A percentile compares a stretch with the other conserved stretches of the same genome.
Conservation (phyloP, 2,113 vertebrate species). For the Aphyosemion australe region DNA sequence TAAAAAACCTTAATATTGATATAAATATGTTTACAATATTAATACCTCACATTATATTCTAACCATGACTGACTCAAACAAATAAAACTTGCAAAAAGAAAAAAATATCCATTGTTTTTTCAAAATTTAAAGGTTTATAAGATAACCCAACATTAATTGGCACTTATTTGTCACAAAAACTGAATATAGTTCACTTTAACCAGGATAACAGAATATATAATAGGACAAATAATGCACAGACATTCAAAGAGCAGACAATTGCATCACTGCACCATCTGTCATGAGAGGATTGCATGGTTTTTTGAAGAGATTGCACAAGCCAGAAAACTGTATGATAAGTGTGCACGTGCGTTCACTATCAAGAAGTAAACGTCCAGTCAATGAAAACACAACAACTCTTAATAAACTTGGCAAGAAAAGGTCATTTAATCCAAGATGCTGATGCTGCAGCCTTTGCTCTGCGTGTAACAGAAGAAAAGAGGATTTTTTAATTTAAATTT, state of each 20-base stretch:
- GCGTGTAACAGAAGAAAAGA: constrained; percentile 43
- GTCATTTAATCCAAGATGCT: constrained; percentile 33
- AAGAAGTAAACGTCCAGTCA: constrained; percentile 30
- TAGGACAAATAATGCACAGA: constrained; percentile 14
- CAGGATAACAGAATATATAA: background rate
- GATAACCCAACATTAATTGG: too few relatives aligned
- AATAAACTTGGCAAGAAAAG: constrained; percentile 43
- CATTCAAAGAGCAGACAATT: constrained; percentile 21
- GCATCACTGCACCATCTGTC: constrained; percentile 35
- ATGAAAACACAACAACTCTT: constrained; percentile 14
- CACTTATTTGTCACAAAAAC: too few relatives aligned
- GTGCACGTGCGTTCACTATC: constrained; percentile 15
- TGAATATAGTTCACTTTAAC: too few relatives aligned
- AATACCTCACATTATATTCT: too few relatives aligned
- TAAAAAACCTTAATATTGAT: too few relatives aligned
- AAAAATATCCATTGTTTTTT: too few relatives aligned
- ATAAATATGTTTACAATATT: too few relatives aligned
- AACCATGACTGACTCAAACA: too few relatives aligned
- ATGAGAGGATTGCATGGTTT: constrained; percentile 22
- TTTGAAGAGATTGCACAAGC: constrained; percentile 44
- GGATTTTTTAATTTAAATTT: constrained; percentile 14
- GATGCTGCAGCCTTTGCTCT: constrained; percentile 30
- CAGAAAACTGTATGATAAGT: constrained; percentile 15
- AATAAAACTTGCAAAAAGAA: too few relatives aligned
- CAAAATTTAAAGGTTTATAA: too few relatives aligned